A percentile compares a stretch with the other conserved stretches of the same genome.
Evolutionary conservation across 2,888 invertebrate genomes (phyloP).

Genomic region (Callosobruchus maculatus): DNA sequence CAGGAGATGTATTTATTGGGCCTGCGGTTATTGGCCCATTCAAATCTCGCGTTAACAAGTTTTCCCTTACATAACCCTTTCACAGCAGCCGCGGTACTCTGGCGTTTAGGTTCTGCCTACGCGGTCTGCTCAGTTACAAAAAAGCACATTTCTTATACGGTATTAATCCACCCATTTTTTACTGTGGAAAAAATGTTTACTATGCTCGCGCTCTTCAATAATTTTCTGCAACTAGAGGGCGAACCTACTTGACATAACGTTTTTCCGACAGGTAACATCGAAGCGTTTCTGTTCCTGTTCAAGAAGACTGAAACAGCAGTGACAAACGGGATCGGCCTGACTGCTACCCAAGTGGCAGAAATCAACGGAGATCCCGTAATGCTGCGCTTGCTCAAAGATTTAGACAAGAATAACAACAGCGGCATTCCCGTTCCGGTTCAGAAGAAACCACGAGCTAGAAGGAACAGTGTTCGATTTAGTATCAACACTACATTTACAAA

Average conservation of each 20-base stretch:
- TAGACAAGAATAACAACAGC: constrained; percentile 11
- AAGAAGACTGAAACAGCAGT: constrained; percentile 11
- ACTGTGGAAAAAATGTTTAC: too few species aligned
- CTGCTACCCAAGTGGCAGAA: constrained; percentile 23
- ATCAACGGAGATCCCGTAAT: constrained; percentile 16
- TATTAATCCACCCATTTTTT: too few species aligned
- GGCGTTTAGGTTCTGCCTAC: too few species aligned
- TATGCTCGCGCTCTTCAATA: too few species aligned
- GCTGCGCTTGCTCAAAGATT: constrained; percentile 7
- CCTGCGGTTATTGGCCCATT: too few species aligned
- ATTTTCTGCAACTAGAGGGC: too few species aligned
- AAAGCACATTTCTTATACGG: too few species aligned
- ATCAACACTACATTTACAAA: background rate
- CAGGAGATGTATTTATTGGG: too few species aligned
- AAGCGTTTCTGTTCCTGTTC: constrained; percentile 19
- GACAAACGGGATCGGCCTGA: constrained; percentile 19
- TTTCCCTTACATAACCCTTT: too few species aligned
- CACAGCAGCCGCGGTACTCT: too few species aligned
- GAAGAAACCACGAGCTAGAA: constrained; percentile 6
- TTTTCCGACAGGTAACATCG: constrained; percentile 18
- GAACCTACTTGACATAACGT: background rate
- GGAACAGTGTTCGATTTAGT: background rate
- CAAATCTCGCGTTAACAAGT: too few species aligned
- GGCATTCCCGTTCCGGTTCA: constrained; percentile 12
- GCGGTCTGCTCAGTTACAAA: too few species aligned